Evolutionary conservation across 2,113 vertebrate genomes (phyloP).

Genomic region (Nesogale talazaci): DNA sequence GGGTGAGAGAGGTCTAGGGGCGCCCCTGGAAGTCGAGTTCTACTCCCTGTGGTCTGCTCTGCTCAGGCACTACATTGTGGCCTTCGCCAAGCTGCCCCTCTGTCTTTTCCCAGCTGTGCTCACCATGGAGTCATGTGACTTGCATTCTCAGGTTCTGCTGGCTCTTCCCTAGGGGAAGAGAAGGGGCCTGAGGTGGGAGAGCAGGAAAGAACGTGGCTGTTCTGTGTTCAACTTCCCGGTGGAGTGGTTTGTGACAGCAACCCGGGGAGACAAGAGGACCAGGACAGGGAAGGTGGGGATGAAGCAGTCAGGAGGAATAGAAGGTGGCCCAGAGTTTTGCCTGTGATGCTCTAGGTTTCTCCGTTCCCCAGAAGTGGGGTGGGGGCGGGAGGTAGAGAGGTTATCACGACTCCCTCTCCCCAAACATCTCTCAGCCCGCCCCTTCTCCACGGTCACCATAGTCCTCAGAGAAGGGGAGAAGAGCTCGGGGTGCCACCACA

Average conservation of each 20-base stretch:
- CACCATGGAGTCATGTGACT: background rate
- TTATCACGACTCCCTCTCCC: background rate
- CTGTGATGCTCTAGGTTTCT: background rate
- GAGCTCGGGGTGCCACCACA: background rate
- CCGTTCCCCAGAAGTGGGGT: background rate
- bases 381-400: background rate
- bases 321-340: background rate
- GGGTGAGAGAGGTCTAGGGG: background rate
- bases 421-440: background rate
- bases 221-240: background rate
- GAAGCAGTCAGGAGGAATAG: background rate
- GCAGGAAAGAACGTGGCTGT: background rate
- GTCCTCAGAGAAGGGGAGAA: background rate
- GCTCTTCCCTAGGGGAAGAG: background rate
- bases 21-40: background rate
- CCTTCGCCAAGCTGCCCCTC: background rate
- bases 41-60: background rate
- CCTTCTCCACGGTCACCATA: background rate
- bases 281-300: background rate
- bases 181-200: background rate
- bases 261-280: background rate
- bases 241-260: background rate
- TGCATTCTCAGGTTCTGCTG: background rate
- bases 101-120: background rate
- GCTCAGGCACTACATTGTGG: background rate